Percentiles rank a stretch among this genome's conserved stretches.
phyloP scores from a whole-genome alignment of 2,797 vertebrate genomes.

The Pangasius larnaudii region DNA sequence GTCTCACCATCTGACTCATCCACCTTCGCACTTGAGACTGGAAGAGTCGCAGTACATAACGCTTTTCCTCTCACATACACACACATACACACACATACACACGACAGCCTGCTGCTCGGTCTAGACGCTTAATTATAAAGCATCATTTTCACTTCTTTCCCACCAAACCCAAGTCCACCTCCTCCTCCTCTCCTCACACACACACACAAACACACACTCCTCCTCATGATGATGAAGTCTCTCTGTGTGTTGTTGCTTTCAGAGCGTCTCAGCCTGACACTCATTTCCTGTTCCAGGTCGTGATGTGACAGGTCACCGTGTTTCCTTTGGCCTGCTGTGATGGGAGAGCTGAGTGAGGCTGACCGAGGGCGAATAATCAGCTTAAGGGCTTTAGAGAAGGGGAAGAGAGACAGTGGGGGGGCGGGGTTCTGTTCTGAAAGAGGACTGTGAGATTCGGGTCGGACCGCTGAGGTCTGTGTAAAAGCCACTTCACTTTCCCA shows the following conservation, averaged over 20 bases:
- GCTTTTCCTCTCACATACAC: neutral
- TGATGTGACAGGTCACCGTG: slow-evolving; percentile 28
- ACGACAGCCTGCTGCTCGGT: neutral
- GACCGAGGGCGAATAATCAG: slow-evolving; percentile 38
- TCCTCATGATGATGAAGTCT: slow-evolving; percentile 22
- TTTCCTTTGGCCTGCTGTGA: slow-evolving; percentile 35
- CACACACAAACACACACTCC: neutral
- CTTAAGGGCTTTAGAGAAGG: slow-evolving; percentile 41
- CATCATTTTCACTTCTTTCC: slow-evolving; percentile 4
- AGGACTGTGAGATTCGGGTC: neutral
- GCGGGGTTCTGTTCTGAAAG: neutral
- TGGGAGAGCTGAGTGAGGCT: slow-evolving; percentile 18
- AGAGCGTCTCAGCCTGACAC: slow-evolving; percentile 7
- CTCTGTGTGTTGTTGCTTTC: slow-evolving; percentile 25
- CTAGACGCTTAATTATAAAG: slow-evolving; percentile 5
- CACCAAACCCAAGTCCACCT: neutral
- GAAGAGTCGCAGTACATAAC: slow-evolving; percentile 10
- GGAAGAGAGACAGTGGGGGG: slow-evolving; percentile 10
- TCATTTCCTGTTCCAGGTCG: slow-evolving; percentile 28
- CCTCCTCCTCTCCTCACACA: neutral
- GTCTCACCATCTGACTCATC: slow-evolving; percentile 25
- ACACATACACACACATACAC: slow-evolving; percentile 21
- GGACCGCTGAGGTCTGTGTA: neutral
- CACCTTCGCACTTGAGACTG: slow-evolving; percentile 24
- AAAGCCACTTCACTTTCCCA: neutral